phyloP scores from a whole-genome alignment of 2,888 invertebrate genomes.

The Ormyrus rosae region DNA sequence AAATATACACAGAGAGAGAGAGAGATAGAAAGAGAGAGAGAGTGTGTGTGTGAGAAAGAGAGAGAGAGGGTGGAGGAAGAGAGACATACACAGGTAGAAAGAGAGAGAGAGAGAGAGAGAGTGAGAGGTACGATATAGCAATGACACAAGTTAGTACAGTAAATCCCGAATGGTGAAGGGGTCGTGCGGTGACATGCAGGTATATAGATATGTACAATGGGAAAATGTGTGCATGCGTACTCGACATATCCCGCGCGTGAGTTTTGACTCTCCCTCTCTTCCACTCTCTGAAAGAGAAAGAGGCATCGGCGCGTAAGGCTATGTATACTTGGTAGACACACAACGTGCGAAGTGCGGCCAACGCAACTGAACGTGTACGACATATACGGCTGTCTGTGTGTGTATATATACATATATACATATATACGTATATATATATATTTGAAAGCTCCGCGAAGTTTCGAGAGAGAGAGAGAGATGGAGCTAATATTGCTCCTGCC shows the following conservation, averaged over 20 bases:
- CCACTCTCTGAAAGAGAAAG: background rate
- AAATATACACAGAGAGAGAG: conserved; percentile 7
- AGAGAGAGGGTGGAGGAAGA: background rate
- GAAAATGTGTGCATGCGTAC: conserved; percentile 21
- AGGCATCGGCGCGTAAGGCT: conserved; percentile 28
- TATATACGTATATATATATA: conserved; percentile 8
- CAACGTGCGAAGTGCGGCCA: conserved; percentile 67
- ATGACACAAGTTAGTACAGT: conserved; percentile 36
- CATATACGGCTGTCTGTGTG: conserved; percentile 9
- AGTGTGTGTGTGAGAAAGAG: background rate
- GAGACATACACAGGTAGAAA: conserved; percentile 1
- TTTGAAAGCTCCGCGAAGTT: conserved; percentile 14
- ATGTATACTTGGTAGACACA: conserved; percentile 66
- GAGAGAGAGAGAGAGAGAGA: conserved; percentile 1
- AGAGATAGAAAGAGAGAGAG: conserved; percentile 10
- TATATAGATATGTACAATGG: background rate
- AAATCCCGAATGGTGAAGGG: conserved; percentile 6
- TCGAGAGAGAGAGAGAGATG: background rate
- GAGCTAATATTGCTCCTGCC: conserved; percentile 34
- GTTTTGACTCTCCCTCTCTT: conserved; percentile 7
- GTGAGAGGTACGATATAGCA: background rate
- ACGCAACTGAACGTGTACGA: conserved; percentile 1
- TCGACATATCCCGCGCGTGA: background rate
- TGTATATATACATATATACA: background rate
- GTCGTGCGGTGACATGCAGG: background rate